phyloP scores from a whole-genome alignment of 2,888 invertebrate genomes.

The Leptinotarsa haldemani region DNA sequence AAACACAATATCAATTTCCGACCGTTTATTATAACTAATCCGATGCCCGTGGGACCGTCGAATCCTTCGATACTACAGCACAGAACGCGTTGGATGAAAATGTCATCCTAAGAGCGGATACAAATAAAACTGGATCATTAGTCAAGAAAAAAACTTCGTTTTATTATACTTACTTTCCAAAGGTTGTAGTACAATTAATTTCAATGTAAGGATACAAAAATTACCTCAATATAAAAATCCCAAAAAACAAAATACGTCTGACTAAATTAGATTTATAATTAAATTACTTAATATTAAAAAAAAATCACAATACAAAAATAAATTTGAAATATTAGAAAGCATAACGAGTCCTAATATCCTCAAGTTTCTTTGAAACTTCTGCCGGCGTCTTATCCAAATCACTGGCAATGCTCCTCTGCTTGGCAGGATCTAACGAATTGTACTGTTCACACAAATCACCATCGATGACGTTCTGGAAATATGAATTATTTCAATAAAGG shows the following conservation, averaged over 20 bases:
- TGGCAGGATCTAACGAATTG: constrained; percentile 91
- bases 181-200: too few relatives aligned
- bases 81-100: too few relatives aligned
- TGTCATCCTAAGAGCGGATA: too few relatives aligned
- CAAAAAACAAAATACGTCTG: neutral
- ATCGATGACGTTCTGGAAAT: constrained; percentile 92
- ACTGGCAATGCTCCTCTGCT: constrained; percentile 94
- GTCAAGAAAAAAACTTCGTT: too few relatives aligned
- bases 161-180: too few relatives aligned
- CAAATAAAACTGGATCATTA: too few relatives aligned
- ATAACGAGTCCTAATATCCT: constrained; percentile 98
- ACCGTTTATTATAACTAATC: too few relatives aligned
- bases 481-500: constrained; percentile 29
- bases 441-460: constrained; percentile 99
- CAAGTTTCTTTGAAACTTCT: constrained; percentile 98
- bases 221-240: too few relatives aligned
- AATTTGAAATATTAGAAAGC: constrained; percentile 81
- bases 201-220: too few relatives aligned
- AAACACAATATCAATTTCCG: too few relatives aligned
- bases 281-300: constrained; percentile 6
- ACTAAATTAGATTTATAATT: neutral
- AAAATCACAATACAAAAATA: constrained; percentile 34
- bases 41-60: too few relatives aligned
- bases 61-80: too few relatives aligned
- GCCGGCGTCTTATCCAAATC: constrained; percentile 96